Evolutionary conservation across 2,797 vertebrate species (phyloP), one percentile per base, ranked within the genome.

Genomic region (Gouania willdenowi): DNA sequence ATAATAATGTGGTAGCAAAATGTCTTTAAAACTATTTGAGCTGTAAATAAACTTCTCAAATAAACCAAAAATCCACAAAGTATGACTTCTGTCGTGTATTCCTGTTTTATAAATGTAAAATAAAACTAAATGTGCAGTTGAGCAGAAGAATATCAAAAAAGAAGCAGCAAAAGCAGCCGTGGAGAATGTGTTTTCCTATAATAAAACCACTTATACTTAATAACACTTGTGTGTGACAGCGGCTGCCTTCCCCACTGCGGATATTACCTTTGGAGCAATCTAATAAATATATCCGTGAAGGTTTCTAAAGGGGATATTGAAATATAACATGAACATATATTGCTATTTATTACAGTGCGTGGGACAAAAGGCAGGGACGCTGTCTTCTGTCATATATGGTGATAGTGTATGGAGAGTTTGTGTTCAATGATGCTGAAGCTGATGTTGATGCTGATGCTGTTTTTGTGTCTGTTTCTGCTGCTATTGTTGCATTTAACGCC

Each of bases 221-320:
- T 90, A 89, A 88, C 87, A 83, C 86, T 87, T 88, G 75, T 68
- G 68, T 30, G 83, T 81, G 87, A 90, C 88, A 87, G 82, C 77
- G 75, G 70, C 64, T 71, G 67, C 52, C 82, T 81, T 83, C 78
- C 87, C 89, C 87, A 76, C 78, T 82, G 88, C 85, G 87, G 85
- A 90, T 90, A 91, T 90, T 90, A 89, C 87, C 87, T 88, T 58
- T 63, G 81, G 42, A 78, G 77, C 84, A 89, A 91, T 91, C 87
- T 88, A 91, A 91, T 91, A 90, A 90, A 91, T 90, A 89, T 74
- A 88, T 76, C 86, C 86, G 73, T 79, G 83, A 88, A 89, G 83
- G 81, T 84, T 89, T 88, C 86, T 85, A 83, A 84, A 77, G 80
- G 77, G 81, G 84, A 88, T 88, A 90, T 90, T 90, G 87, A 90